These are phyloP conservation scores for Choloepus hoffmanni DNA, from an alignment of 2,113 vertebrate species.

Conservation along the genomic window DNA sequence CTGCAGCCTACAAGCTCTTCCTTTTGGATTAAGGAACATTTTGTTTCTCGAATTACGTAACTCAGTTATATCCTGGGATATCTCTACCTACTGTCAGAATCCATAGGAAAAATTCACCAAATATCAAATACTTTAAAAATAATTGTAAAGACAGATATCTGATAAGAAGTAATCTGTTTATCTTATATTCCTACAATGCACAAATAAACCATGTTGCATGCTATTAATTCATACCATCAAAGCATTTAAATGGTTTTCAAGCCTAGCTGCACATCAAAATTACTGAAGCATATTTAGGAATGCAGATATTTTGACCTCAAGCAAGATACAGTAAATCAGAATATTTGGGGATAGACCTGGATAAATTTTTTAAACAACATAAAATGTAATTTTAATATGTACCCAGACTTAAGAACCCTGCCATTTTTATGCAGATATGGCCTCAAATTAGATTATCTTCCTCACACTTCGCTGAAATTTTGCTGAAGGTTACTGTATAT, in stretches of 20 bases:
- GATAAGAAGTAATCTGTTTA: neutral
- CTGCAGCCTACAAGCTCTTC: neutral
- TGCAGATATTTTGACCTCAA: neutral
- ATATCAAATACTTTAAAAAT: neutral
- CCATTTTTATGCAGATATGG: neutral
- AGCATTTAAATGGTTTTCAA: neutral
- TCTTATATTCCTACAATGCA: neutral
- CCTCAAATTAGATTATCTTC: neutral
- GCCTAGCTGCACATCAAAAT: neutral
- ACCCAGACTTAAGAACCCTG: neutral
- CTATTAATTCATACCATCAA: neutral
- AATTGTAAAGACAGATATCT: neutral
- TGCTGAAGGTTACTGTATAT: neutral
- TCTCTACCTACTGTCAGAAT: neutral
- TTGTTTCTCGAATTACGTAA: neutral
- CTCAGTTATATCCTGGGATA: neutral
- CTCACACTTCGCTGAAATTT: neutral
- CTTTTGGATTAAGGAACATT: neutral
- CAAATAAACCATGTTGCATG: neutral
- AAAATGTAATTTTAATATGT: neutral
- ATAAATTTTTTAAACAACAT: neutral
- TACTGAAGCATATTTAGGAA: neutral
- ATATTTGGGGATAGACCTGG: neutral
- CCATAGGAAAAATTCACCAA: neutral
- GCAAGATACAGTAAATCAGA: neutral